Evolutionary conservation across 2,797 vertebrate species (phyloP).

Genomic region (Cryptoblepharus egeriae): DNA sequence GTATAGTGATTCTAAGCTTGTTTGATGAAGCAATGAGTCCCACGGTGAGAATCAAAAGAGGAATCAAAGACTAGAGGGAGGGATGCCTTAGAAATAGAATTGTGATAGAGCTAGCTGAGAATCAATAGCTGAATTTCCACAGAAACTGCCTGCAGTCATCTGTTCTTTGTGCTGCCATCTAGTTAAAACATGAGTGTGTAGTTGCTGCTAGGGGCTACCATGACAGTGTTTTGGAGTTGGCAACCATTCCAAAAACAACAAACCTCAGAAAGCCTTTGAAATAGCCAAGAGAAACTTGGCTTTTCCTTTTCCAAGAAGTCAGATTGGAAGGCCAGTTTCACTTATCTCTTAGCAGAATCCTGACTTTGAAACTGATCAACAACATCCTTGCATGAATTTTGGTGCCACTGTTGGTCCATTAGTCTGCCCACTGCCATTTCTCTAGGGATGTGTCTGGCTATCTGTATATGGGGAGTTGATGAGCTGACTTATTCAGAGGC

Average conservation of each 20-base stretch:
- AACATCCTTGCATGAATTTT: neutral
- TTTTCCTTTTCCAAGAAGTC: neutral
- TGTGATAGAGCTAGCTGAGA: neutral
- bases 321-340: conserved; percentile 24
- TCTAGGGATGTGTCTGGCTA: conserved; percentile 24
- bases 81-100: neutral
- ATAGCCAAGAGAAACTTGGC: neutral
- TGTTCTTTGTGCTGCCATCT: neutral
- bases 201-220: accelerated
- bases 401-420: conserved; percentile 18
- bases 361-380: conserved; percentile 13
- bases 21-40: neutral
- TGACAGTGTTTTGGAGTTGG: neutral
- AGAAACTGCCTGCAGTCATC: neutral
- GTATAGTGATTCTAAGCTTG: neutral
- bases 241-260: neutral
- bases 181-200: neutral
- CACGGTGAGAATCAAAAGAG: neutral
- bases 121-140: neutral
- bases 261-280: conserved; percentile 11
- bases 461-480: conserved; percentile 18
- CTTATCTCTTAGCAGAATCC: neutral
- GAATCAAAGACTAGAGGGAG: neutral
- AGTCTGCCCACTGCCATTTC: conserved; percentile 25
- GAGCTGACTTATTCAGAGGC: conserved; percentile 40